Conservation (phyloP, 2,113 vertebrate genomes). For the Oreochromis aureus region DNA sequence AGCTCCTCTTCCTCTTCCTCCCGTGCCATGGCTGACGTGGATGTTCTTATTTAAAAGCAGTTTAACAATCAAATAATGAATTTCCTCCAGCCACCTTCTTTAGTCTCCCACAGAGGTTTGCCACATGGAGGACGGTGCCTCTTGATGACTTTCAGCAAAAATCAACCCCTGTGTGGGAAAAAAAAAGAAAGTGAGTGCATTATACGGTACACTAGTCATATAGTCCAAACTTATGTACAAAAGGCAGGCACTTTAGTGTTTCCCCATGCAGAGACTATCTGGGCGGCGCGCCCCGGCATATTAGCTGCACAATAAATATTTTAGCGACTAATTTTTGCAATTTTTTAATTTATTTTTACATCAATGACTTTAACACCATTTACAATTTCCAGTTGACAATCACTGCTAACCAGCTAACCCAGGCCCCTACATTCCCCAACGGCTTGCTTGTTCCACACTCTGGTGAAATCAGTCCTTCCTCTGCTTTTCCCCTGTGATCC, state of each 20-base stretch:
- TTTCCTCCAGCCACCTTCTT: neutral
- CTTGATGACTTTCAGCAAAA: neutral
- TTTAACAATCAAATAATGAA: neutral
- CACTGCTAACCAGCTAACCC: neutral
- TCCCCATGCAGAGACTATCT: neutral
- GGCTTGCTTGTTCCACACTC: neutral
- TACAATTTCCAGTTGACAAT: neutral
- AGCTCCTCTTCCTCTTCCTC: conserved; percentile 78
- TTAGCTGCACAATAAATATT: neutral
- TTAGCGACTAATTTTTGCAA: neutral
- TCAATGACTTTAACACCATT: neutral
- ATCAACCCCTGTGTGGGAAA: conserved; percentile 54
- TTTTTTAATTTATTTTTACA: neutral
- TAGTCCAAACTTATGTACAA: neutral
- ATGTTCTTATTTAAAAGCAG: neutral
- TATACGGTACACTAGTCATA: neutral
- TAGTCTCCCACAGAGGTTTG: neutral
- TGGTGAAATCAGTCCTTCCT: neutral
- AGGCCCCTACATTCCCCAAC: neutral
- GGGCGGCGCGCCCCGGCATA: rapidly evolving
- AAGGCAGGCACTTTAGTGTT: neutral
- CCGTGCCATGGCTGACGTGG: conserved; percentile 76
- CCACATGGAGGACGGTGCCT: neutral
- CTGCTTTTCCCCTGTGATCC: neutral
- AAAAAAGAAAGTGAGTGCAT: neutral